Evolutionary conservation across 2,888 invertebrate genomes (phyloP).

Genomic region (Notocelia uddmanniana): DNA sequence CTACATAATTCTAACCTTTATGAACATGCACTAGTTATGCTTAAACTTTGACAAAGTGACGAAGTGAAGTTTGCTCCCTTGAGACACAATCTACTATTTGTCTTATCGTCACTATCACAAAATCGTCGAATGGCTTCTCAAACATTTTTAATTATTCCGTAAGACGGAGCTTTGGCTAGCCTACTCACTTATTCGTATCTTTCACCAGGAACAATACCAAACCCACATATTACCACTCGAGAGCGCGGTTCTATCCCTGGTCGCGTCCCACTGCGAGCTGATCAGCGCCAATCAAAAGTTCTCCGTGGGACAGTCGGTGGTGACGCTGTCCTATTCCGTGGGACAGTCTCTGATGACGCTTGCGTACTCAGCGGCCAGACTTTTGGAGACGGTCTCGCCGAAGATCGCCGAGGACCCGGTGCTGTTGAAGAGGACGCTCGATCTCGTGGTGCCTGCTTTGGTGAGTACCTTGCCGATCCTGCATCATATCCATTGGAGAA

Average conservation of each 20-base stretch:
- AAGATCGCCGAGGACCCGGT: conserved; percentile 86
- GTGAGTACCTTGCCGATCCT: conserved; percentile 69
- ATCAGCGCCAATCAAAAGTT: conserved; percentile 75
- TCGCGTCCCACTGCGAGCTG: conserved; percentile 81
- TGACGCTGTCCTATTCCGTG: conserved; percentile 79
- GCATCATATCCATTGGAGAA: too few species aligned
- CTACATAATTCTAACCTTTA: too few species aligned
- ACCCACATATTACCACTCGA: conserved; percentile 94
- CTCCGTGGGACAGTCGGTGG: conserved; percentile 74
- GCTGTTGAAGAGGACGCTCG: conserved; percentile 87
- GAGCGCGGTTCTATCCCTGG: conserved; percentile 91
- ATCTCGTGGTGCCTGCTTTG: conserved; percentile 91
- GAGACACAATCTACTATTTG: too few species aligned
- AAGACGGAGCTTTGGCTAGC: too few species aligned
- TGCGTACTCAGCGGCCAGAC: conserved; percentile 76
- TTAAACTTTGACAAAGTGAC: too few species aligned
- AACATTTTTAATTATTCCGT: too few species aligned
- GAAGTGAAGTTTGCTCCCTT: too few species aligned
- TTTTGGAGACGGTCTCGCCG: conserved; percentile 73
- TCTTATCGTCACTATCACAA: too few species aligned
- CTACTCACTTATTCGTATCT: not conserved
- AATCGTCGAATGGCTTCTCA: too few species aligned
- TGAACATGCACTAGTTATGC: too few species aligned
- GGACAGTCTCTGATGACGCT: conserved; percentile 78
- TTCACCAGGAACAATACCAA: conserved; percentile 88